These are phyloP conservation scores for Nesidiocoris tenuis DNA, from an alignment of 2,888 invertebrate genomes.

Conservation along the genomic window DNA sequence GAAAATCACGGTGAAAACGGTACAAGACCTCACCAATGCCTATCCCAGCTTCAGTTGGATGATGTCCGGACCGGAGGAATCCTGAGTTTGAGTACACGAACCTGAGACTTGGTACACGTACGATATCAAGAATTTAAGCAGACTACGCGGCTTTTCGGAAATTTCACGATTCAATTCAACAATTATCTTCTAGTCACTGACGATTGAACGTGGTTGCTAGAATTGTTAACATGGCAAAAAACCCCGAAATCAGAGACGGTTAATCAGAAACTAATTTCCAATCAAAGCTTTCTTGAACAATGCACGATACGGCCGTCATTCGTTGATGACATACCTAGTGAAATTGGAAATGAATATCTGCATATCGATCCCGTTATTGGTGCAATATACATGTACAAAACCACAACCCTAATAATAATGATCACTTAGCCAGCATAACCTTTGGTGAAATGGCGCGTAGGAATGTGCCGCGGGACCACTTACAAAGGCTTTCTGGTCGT, in stretches of 20 bases:
- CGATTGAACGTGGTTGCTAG: background rate
- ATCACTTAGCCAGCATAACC: background rate
- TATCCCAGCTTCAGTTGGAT: background rate
- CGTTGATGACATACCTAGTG: background rate
- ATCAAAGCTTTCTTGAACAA: no score
- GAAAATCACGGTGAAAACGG: background rate
- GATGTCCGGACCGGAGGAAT: background rate
- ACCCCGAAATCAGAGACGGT: no score
- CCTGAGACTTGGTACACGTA: no score
- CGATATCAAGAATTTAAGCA: no score
- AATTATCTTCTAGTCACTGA: background rate
- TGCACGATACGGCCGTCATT: no score
- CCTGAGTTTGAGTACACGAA: background rate
- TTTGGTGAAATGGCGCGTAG: background rate
- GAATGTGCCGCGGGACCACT: background rate
- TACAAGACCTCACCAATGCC: background rate
- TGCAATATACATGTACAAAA: no score
- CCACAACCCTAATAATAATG: no score
- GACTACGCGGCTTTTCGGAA: no score
- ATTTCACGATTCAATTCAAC: background rate
- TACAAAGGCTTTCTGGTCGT: background rate
- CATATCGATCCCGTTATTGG: background rate
- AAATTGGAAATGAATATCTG: background rate
- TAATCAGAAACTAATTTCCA: no score
- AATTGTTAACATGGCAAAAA: background rate